Base-by-base conservation (phyloP, 2,113 vertebrate genomes). In the Bujurquina vittata region DNA sequence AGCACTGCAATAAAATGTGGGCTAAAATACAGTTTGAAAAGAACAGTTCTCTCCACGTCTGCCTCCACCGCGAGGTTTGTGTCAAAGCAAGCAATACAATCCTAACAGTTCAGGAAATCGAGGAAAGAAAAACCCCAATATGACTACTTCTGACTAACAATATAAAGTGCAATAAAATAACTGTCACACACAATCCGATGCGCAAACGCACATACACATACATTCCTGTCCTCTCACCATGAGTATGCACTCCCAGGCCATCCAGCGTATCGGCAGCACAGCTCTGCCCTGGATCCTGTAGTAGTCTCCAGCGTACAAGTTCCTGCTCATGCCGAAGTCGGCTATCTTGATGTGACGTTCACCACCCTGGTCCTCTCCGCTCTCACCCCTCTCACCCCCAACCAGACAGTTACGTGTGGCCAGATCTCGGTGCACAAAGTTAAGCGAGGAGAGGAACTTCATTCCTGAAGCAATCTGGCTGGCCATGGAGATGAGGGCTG, bases 201-300 rank as follows among this genome's bases (percentile, higher is more conserved):
- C 46, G 6, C 43, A 40, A 40, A 40, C 40, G 11, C 75, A 80
- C 56, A 82, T 20, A 31, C 35, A 37, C 35, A 80, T 52, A 83
- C 22, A 31, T 2, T 12, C 43, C 67, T 11, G 40, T 29, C 18
- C 23, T 26, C 95, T 96, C 81, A 98, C 97, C 97, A 98, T 97
- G 29, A 98, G 97, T 83, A 98, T 98, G 81, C 97, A 97, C 91
- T 99, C 97, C 97, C 97, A 99, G 77, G 97, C 97, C 97, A 99
- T 98, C 97, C 97, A 99, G 72, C 97, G 97, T 57, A 99, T 99
- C 0, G 97, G 97, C 84, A 99, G 96, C 94, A 98, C 97, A 0
- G 97, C 97, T 6, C 97, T 91, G 77, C 97, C 97, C 89, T 98
- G 97, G 87, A 99, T 97, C 6, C 97, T 96, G 90, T 98, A 99